A percentile compares a stretch with the other conserved stretches of the same genome.
These are phyloP conservation scores for Drosophila birchii DNA, from an alignment of 2,888 invertebrate species.

Conservation along the genomic window DNA sequence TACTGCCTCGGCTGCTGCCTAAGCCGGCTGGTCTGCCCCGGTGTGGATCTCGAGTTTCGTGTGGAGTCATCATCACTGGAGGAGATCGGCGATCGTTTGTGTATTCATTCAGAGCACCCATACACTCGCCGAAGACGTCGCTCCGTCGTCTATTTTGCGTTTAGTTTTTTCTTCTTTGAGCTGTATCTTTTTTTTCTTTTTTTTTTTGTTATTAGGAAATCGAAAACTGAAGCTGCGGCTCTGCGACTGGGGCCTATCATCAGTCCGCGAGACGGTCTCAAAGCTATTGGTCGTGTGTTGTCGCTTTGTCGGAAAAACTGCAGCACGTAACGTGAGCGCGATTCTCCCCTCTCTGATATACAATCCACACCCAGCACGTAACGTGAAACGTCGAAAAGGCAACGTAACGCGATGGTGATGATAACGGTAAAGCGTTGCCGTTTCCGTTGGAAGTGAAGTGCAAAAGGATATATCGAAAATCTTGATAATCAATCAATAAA, in stretches of 20 bases:
- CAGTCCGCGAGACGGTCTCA: slow-evolving; percentile 82
- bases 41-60: slow-evolving; percentile 51
- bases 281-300: slow-evolving; percentile 80
- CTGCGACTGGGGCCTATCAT: slow-evolving; percentile 66
- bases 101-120: slow-evolving; percentile 80
- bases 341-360: slow-evolving; percentile 10
- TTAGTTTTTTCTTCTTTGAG: slow-evolving; percentile 49
- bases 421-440: slow-evolving; percentile 48
- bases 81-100: slow-evolving; percentile 61
- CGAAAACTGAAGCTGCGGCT: slow-evolving; percentile 62
- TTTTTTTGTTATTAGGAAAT: slow-evolving; percentile 72
- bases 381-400: slow-evolving; percentile 19
- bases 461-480: slow-evolving; percentile 10
- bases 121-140: slow-evolving; percentile 68
- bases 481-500: slow-evolving; percentile 5
- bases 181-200: slow-evolving; percentile 13
- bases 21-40: slow-evolving; percentile 13
- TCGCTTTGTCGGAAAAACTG: slow-evolving; percentile 61
- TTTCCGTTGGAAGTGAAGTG: slow-evolving; percentile 26
- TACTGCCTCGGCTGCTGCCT: slow-evolving; percentile 15
- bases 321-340: slow-evolving; percentile 36
- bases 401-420: slow-evolving; percentile 24
- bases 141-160: slow-evolving; percentile 75
- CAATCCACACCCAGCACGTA: slow-evolving; percentile 33
- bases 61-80: slow-evolving; percentile 49